Percentiles rank a stretch among this genome's conserved stretches.
These are phyloP conservation scores for Antheraea mylitta DNA, from an alignment of 1,140 invertebrate genomes.

Conservation along the genomic window DNA sequence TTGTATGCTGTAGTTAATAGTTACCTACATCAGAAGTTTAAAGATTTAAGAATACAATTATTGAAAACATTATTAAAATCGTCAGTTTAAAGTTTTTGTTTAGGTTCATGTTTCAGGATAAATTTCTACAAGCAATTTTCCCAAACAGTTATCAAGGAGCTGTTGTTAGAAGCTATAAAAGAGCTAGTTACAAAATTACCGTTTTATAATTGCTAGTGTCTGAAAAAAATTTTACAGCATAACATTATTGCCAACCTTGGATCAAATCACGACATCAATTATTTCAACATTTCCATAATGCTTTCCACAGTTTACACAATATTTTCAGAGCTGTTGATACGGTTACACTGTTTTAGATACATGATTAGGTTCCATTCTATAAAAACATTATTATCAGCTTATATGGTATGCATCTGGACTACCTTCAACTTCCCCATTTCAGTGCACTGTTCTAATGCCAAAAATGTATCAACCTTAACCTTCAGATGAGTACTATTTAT, in stretches of 20 bases:
- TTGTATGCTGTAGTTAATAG: background rate
- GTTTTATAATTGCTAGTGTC: background rate
- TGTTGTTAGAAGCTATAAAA: background rate
- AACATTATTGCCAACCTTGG: background rate
- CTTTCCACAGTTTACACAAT: background rate
- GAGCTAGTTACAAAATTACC: background rate
- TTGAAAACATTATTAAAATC: no score
- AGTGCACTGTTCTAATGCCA: slow-evolving; percentile 12
- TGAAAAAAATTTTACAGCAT: background rate
- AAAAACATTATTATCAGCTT: background rate
- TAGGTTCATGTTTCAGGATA: no score
- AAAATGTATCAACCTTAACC: slow-evolving; percentile 40
- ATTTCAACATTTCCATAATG: background rate
- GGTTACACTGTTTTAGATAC: background rate
- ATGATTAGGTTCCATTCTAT: background rate
- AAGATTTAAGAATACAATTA: no score
- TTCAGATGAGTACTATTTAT: slow-evolving; percentile 54
- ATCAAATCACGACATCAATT: background rate
- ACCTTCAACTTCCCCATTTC: slow-evolving; percentile 15
- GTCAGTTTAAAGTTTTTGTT: no score
- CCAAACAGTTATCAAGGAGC: no score
- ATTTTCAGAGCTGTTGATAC: background rate
- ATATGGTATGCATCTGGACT: background rate
- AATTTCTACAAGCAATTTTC: no score
- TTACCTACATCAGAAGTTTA: no score